phyloP scores from a whole-genome alignment of 2,113 vertebrate genomes.

The Turnix velox region DNA sequence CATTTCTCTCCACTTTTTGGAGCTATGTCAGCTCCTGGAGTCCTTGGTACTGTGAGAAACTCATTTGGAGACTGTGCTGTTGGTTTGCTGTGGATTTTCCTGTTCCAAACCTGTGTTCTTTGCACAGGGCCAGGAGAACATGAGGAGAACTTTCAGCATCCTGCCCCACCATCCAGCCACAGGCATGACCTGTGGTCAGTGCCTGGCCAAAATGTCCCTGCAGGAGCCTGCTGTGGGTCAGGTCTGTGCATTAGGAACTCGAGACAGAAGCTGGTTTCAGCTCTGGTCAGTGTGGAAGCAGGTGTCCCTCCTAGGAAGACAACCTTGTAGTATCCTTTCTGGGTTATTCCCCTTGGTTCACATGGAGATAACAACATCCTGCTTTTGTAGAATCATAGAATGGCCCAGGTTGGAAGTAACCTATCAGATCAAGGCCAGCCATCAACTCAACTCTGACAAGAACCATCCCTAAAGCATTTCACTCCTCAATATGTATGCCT shows the following conservation, averaged over 20 bases:
- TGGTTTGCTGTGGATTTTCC: neutral
- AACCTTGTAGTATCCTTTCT: neutral
- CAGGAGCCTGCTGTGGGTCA: neutral
- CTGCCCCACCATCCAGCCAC: neutral
- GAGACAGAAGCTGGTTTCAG: neutral
- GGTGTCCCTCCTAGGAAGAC: neutral
- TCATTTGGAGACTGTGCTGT: neutral
- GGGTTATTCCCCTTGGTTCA: neutral
- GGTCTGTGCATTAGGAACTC: neutral
- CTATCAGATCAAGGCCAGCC: no score
- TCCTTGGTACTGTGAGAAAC: neutral
- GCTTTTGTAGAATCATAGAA: no score
- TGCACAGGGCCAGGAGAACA: neutral
- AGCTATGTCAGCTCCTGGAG: neutral
- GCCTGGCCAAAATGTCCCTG: neutral
- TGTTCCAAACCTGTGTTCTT: neutral
- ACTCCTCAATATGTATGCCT: no score
- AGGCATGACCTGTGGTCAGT: neutral
- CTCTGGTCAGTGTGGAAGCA: neutral
- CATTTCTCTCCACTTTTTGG: neutral
- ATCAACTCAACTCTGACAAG: no score
- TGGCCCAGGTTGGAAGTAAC: no score
- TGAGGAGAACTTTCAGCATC: neutral
- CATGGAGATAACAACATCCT: accelerated
- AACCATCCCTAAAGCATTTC: no score